Percentiles rank a stretch among this genome's conserved stretches.
Conservation (phyloP, 37 sponge, comb jelly and placozoan genomes). For the Spongilla lacustris region DNA sequence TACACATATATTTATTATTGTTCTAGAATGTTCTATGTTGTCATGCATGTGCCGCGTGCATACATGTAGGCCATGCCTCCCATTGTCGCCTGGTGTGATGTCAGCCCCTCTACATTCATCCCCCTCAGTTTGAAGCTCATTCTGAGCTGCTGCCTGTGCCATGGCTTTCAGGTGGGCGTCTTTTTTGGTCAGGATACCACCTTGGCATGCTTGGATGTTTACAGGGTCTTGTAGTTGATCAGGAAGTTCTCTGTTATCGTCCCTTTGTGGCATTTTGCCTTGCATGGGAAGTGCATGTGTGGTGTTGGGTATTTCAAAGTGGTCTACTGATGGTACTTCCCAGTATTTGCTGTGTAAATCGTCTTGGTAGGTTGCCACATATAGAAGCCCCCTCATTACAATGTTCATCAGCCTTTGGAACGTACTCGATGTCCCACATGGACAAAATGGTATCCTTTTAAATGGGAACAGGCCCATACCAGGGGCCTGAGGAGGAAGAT, state of each 20-base stretch:
- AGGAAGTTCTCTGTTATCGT: not conserved
- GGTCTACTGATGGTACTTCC: constrained; percentile 28
- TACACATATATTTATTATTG: not conserved
- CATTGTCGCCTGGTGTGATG: not conserved
- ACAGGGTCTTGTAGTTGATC: constrained; percentile 2
- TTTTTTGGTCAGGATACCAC: not conserved
- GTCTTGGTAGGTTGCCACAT: constrained; percentile 49
- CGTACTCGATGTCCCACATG: constrained; percentile 51
- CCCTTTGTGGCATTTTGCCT: not conserved
- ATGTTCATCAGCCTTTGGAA: constrained; percentile 68
- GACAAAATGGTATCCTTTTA: constrained; percentile 48
- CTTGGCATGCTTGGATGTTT: not conserved
- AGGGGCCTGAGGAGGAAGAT: constrained; percentile 61
- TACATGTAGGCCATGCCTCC: not conserved
- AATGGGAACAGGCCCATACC: constrained; percentile 72
- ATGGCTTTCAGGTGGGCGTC: not conserved
- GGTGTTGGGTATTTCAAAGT: constrained; percentile 45
- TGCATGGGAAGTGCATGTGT: not conserved
- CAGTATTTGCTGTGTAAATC: constrained; percentile 62
- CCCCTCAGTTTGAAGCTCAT: not conserved
- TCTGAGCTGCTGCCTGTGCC: not conserved
- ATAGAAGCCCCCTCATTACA: no score
- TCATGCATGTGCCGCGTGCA: not conserved
- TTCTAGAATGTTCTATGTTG: no score
- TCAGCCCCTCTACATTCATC: not conserved